These are phyloP conservation scores for Hestina assimilis DNA, from an alignment of 1,140 invertebrate genomes.

Conservation along the genomic window DNA sequence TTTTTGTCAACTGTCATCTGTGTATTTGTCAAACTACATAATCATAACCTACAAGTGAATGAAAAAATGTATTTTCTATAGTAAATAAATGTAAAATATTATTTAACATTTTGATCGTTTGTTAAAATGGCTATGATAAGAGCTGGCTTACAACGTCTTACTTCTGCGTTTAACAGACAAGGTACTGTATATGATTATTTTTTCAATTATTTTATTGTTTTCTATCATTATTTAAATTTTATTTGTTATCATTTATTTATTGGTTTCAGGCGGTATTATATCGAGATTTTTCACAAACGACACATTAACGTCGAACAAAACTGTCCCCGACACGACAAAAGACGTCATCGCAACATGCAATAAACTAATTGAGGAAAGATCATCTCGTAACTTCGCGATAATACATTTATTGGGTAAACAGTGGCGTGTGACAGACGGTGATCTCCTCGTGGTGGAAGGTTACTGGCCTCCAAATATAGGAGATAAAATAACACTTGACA, in stretches of 20 bases:
- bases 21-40: no score
- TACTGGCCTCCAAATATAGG: conserved; percentile 91
- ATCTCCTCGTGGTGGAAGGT: conserved; percentile 90
- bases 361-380: conserved; percentile 63
- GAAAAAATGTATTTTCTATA: no score
- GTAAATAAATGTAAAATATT: background rate
- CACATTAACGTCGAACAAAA: conserved; percentile 37
- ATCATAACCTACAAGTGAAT: no score
- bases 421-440: conserved; percentile 91
- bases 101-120: background rate
- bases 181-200: conserved; percentile 32
- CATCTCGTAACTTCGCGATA: conserved; percentile 91
- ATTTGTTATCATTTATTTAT: background rate
- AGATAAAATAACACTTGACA: conserved; percentile 91
- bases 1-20: no score
- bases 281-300: conserved; percentile 55
- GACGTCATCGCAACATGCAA: conserved; percentile 70
- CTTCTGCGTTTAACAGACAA: conserved; percentile 51
- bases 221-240: background rate
- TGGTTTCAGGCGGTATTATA: conserved; percentile 54
- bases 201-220: no score
- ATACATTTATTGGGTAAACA: conserved; percentile 91
- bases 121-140: conserved; percentile 16
- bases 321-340: conserved; percentile 43
- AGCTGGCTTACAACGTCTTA: conserved; percentile 54